Evolutionary conservation across 2,113 vertebrate genomes (phyloP), one percentile per base, ranked within the genome.

Genomic region (Tragelaphus buxtoni): DNA sequence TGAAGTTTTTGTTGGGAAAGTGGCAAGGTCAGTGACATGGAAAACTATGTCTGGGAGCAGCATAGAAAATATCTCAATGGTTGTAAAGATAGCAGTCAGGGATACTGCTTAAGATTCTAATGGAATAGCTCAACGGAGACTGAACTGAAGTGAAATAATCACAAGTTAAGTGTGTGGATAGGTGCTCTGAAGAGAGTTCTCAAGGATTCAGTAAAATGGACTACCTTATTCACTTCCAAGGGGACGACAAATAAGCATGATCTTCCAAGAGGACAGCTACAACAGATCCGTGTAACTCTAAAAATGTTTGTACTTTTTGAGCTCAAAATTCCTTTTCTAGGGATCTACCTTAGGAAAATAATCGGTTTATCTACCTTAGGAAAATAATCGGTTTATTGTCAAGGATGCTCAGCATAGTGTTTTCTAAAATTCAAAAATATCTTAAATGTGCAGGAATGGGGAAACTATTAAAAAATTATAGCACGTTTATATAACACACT

Each of bases 261-360:
- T n/a, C 45, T 80, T 87, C 60, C 72, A 85, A 39, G 35, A 92
- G 30, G 12, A 20, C 26, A 39, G 39, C 84, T 80, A 47, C 14
- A 74, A 16, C 79, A 79, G 55, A 35, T 80, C 42, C n/a, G 22
- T 35, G 3, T 17, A 72, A 89, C 56, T 77, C 82, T 80, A 6
- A 69, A 97, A 51, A 14, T 47, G 28, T 83, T 81, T 79, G 22
- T 35, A 13, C 39, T 24, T 7, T 53, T 91, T 93, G 30, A 63
- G 35, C 35, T 58, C 35, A 90, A 42, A 83, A 90, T 95, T 96
- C 28, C 9, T 45, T 42, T 88, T 94, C 65, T 80, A 80, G 53
- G 28, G 92, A 61, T 24, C 17, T 42, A 55, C 35, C 49, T 60
- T 95, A 85, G 84, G 60, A 92, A 97, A 97, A 91, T 35, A 60